Evolutionary conservation across 1,140 invertebrate genomes (phyloP).

Genomic region (Prorops nasuta): DNA sequence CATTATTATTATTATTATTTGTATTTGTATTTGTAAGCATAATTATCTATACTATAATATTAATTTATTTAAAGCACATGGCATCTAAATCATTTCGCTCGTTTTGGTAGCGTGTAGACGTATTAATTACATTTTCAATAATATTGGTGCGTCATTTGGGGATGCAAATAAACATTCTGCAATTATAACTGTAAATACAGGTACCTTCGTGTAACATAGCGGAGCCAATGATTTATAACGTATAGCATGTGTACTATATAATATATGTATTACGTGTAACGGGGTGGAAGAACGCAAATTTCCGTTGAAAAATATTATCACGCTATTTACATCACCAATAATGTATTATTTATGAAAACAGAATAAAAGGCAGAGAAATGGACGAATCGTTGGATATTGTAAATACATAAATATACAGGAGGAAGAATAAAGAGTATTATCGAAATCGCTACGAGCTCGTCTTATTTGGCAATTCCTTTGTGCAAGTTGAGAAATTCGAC

Average conservation of each 20-base stretch:
- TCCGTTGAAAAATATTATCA: not conserved
- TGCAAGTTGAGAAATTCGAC: too few species aligned
- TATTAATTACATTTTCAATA: conserved; percentile 3
- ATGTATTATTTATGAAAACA: not conserved
- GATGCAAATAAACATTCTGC: too few species aligned
- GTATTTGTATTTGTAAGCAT: conserved; percentile 9
- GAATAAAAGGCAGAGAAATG: conserved; percentile 11
- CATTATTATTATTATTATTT: not conserved
- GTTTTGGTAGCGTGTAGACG: conserved; percentile 3
- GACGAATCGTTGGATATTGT: too few species aligned
- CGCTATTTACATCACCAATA: not conserved
- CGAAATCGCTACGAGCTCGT: too few species aligned
- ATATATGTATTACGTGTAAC: too few species aligned
- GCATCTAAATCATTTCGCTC: conserved; percentile 5
- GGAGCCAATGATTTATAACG: too few species aligned
- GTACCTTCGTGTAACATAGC: too few species aligned
- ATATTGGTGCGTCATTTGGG: not conserved
- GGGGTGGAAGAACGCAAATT: not conserved
- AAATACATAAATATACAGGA: too few species aligned
- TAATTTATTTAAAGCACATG: conserved; percentile 24
- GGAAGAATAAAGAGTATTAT: not conserved
- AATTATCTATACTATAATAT: conserved; percentile 16
- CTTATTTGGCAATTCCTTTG: too few species aligned
- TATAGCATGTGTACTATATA: conserved; percentile 6
- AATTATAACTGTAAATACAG: not conserved